phyloP scores from a whole-genome alignment of 1,140 invertebrate genomes.

The Megathymus violae region DNA sequence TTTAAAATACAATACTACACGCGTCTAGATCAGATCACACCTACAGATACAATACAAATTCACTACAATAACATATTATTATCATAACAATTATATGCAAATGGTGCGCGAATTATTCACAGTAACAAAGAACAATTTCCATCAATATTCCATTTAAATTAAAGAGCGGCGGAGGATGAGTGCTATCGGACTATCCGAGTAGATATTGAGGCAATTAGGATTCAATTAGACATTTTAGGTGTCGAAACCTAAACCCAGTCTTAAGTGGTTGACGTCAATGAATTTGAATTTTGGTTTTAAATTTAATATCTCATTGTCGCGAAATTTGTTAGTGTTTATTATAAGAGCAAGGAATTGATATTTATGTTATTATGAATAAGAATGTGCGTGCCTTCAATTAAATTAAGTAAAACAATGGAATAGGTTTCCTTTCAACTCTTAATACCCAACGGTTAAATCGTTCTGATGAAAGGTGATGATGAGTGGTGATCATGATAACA shows the following conservation, averaged over 20 bases:
- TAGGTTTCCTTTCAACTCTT: too few species aligned
- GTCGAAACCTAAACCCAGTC: neutral
- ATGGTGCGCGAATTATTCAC: constrained; percentile 25
- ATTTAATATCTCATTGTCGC: too few species aligned
- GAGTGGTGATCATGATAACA: too few species aligned
- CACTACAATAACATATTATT: constrained; percentile 25
- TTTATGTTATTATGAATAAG: too few species aligned
- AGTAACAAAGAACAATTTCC: constrained; percentile 7
- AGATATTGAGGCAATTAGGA: constrained; percentile 22
- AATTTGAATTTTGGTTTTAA: constrained; percentile 23
- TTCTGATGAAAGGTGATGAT: too few species aligned
- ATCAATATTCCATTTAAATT: constrained; percentile 22
- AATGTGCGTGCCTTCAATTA: too few species aligned
- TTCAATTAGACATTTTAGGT: constrained; percentile 11
- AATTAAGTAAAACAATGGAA: too few species aligned
- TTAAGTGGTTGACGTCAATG: constrained; percentile 6
- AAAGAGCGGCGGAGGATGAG: constrained; percentile 2
- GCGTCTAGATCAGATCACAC: neutral
- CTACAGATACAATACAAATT: constrained; percentile 30
- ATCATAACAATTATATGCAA: constrained; percentile 31
- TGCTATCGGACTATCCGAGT: neutral
- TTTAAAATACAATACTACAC: constrained; percentile 21
- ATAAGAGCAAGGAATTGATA: too few species aligned
- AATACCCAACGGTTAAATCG: too few species aligned
- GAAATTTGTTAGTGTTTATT: too few species aligned